Base-by-base conservation (phyloP, 64 coral and sea anemone species). In the Pocillopora verrucosa region DNA sequence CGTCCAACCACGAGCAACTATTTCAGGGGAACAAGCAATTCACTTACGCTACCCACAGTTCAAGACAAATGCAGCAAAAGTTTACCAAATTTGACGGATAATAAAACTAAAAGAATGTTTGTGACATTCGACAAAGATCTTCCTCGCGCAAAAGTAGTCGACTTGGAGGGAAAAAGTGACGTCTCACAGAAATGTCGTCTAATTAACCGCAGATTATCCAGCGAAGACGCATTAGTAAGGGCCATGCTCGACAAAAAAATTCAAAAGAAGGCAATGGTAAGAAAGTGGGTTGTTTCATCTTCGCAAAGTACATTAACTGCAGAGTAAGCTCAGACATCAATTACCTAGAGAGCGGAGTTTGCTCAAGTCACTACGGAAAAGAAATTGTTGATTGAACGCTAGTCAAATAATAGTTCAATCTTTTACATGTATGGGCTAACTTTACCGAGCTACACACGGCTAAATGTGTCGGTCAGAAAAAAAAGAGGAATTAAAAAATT, bases 31-130 rank as follows among this genome's bases (percentile, higher is more conserved):
- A 24, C 11, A 30, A 45, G 36, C 2, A 24, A 85, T 11, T 72
- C 64, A 1, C 64, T 85, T 26, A 58, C 14, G 22, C 25, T 85
- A 65, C 82, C 82, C 6, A 57, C 82, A 34, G 65, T 85, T 58
- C 30, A 72, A 34, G 65, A 41, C 38, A 65, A 70, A 6, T 85
- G 35, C 20, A 72, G 82, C 64, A 85, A 85, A n/a, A 85, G 65
- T 20, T 72, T 85, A n/a, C 82, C 82, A 10, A 85, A 85, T 72
- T 72, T 85, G 19, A 57, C 9, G 24, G 20, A 65, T 20, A 14
- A 72, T 11, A 85, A 85, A 72, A 85, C 64, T 24, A 85, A 85
- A 17, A 63, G 82, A 72, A 45, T 85, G 64, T 85, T 85, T 57
- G 82, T 85, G 19, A 72, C 82, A 26, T 85, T 85, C 12, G 82